Evolutionary conservation across 1,140 invertebrate species (phyloP), one percentile per base, ranked within the genome.

Genomic region (Oryzaephilus surinamensis): DNA sequence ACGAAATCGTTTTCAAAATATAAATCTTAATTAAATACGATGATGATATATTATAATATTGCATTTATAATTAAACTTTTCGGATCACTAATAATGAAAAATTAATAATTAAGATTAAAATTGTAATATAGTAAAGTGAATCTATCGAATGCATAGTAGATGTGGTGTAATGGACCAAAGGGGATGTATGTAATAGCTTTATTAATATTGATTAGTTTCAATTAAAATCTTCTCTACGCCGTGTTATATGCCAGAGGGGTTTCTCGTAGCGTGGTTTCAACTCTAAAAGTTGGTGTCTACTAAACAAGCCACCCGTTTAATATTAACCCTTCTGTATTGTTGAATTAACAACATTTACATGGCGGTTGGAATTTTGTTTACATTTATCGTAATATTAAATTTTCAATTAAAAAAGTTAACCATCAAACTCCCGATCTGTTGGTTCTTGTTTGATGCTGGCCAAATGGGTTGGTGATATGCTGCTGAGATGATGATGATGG

Each of bases 361-460:
- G 13, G 33, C 32, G 21, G 23, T 16, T 35, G 14, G 21, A 21
- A 34, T 34, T 34, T 35, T 24, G 5, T 10, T 24, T 24, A 24
- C 10, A 24, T 6, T 6, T 24, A 18, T 8, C 16, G 13, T 2
- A 12, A 15, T 13, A 17, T 12, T 13, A 20, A 13, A 26, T 23
- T n/a, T 8, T 15, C 10, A 26, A 36, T 17, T 10, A 21, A 31
- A 38, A 10, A 2, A 4, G 23, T 33, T 50, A 41, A 60, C 58
- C 50, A 38, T 48, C 48, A 34, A 46, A 54, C 38, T 61, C 58
- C 32, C 50, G 38, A 24, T 62, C 59, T n/a, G 39, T 37, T 10
- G 58, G 59, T 51, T 62, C 59, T 35, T 57, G 51, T 38, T 62
- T 62, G 11, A 61, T 57, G n/a, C n/a, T n/a, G n/a, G n/a, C n/a